phyloP scores from a whole-genome alignment of 2,113 vertebrate species.

The Nesoenas mayeri region DNA sequence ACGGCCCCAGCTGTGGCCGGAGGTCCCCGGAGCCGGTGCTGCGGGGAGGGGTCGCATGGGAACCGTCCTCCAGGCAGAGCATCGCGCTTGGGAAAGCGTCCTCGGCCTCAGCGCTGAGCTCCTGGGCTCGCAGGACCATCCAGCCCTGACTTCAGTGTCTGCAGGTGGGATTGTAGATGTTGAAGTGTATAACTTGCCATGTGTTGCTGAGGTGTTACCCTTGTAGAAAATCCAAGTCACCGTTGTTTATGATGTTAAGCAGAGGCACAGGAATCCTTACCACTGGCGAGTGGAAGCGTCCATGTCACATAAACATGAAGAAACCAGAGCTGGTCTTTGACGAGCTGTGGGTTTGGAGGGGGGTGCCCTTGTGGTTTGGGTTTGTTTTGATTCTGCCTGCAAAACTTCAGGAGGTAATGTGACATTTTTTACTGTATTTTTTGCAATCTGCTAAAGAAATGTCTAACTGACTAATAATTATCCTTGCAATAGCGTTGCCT shows the following conservation, averaged over 20 bases:
- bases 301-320: neutral
- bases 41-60: neutral
- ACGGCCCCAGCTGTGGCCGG: neutral
- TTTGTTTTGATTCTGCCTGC: neutral
- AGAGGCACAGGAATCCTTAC: neutral
- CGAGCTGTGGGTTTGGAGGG: neutral
- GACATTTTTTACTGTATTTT: neutral
- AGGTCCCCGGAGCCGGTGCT: neutral
- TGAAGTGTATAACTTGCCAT: neutral
- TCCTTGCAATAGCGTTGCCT: neutral
- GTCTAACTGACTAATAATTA: neutral
- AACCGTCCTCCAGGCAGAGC: neutral
- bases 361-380: neutral
- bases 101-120: neutral
- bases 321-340: neutral
- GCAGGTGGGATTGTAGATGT: neutral
- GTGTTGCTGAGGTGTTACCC: neutral
- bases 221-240: neutral
- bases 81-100: neutral
- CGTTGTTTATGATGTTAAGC: neutral
- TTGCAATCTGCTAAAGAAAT: neutral
- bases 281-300: neutral
- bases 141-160: neutral
- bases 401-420: neutral
- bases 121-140: neutral